These are phyloP conservation scores for Calephelis nemesis DNA, from an alignment of 1,140 invertebrate genomes.

Conservation along the genomic window DNA sequence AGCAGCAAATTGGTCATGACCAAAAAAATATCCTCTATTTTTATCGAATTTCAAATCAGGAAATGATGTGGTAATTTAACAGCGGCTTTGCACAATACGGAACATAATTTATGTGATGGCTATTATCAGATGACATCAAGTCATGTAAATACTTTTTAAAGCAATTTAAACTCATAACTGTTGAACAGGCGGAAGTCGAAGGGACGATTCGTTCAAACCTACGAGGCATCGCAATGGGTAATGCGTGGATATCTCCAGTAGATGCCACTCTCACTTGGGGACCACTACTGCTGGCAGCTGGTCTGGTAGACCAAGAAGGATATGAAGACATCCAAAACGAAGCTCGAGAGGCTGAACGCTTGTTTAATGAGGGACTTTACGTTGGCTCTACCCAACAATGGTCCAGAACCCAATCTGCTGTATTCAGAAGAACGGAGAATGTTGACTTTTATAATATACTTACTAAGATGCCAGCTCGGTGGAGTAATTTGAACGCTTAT, in stretches of 20 bases:
- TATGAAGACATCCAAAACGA: conserved; percentile 76
- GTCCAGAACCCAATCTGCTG: conserved; percentile 81
- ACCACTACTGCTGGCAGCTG: conserved; percentile 83
- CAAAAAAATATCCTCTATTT: not conserved
- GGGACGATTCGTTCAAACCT: conserved; percentile 86
- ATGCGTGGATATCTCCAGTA: conserved; percentile 92
- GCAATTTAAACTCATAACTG: not conserved
- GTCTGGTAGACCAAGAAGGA: conserved; percentile 82
- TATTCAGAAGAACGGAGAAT: conserved; percentile 79
- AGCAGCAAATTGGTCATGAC: too few species aligned
- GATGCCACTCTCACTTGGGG: conserved; percentile 90
- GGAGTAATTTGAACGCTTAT: conserved; percentile 41
- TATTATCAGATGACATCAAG: too few species aligned
- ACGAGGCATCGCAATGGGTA: conserved; percentile 88
- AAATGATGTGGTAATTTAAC: not conserved
- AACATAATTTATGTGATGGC: not conserved
- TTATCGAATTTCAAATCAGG: conserved; percentile 9
- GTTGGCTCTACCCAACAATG: conserved; percentile 82
- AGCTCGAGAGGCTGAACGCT: conserved; percentile 75
- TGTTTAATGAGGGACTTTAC: conserved; percentile 80
- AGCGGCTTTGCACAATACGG: not conserved
- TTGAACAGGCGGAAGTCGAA: conserved; percentile 80
- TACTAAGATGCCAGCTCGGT: conserved; percentile 57
- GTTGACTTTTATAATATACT: conserved; percentile 92
- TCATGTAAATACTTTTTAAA: too few species aligned